A percentile compares a stretch with the other conserved stretches of the same genome.
phyloP scores from a whole-genome alignment of 2,113 vertebrate species.

The Panthera tigris region DNA sequence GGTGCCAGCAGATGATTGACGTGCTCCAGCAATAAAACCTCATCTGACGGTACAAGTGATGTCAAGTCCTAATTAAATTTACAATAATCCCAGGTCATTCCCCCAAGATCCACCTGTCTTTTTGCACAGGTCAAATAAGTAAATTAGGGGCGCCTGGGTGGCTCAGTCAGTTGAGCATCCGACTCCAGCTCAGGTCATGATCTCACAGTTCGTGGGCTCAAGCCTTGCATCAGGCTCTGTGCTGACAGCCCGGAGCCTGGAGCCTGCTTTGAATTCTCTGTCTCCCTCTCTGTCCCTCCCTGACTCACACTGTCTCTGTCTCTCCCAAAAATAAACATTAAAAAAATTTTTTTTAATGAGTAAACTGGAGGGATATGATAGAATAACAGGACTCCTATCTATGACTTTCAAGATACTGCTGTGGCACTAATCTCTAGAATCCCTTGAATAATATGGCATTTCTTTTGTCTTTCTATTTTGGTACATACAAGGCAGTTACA shows the following conservation, averaged over 20 bases:
- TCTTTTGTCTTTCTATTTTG: not conserved
- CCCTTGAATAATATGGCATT: not conserved
- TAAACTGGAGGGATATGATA: not conserved
- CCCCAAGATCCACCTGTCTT: not conserved
- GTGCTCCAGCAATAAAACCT: not conserved
- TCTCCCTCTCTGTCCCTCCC: too few species aligned
- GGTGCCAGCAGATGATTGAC: not conserved
- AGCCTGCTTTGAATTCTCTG: too few species aligned
- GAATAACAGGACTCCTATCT: not conserved
- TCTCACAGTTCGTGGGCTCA: too few species aligned
- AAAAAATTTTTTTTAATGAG: not conserved
- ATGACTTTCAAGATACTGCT: not conserved
- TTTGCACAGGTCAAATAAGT: not conserved
- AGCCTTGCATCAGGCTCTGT: too few species aligned
- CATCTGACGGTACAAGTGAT: not conserved
- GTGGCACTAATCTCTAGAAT: not conserved
- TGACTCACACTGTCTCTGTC: too few species aligned
- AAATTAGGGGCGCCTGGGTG: not conserved
- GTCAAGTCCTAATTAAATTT: not conserved
- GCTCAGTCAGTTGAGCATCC: too few species aligned
- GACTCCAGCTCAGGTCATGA: too few species aligned
- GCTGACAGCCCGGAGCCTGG: too few species aligned
- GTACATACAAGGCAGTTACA: not conserved
- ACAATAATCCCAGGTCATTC: not conserved
- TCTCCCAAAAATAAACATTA: too few species aligned